A percentile compares a stretch with the other conserved stretches of the same genome.
phyloP scores from a whole-genome alignment of 2,888 invertebrate species.

The Cordilura impudica region DNA sequence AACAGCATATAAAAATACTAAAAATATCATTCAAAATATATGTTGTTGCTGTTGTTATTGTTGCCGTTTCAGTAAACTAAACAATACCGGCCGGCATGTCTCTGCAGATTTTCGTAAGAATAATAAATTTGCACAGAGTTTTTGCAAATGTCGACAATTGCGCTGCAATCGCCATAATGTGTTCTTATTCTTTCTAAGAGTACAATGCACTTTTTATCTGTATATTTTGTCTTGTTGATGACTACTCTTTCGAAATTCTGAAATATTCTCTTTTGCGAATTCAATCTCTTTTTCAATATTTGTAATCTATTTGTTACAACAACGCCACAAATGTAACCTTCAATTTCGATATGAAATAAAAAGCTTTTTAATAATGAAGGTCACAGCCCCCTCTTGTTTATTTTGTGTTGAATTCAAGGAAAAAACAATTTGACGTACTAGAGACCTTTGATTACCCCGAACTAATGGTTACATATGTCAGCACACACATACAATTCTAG shows the following conservation, averaged over 20 bases:
- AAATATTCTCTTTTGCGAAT: background rate
- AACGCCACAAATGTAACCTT: constrained; percentile 45
- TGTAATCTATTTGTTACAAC: constrained; percentile 11
- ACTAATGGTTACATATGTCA: background rate
- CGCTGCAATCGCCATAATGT: background rate
- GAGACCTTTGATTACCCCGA: constrained; percentile 37
- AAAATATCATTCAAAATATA: constrained; percentile 38
- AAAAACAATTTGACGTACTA: constrained; percentile 37
- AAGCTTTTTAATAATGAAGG: constrained; percentile 50
- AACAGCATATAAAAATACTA: constrained; percentile 16
- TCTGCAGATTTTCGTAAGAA: background rate
- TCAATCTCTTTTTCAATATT: background rate
- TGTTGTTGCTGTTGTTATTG: constrained; percentile 16
- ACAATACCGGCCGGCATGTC: constrained; percentile 46
- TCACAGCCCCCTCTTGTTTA: constrained; percentile 5
- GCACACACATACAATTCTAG: background rate
- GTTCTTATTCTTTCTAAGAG: background rate
- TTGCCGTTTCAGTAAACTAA: too few relatives aligned
- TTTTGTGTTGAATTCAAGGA: background rate
- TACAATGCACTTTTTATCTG: background rate
- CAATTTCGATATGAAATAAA: constrained; percentile 16
- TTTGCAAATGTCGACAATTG: background rate
- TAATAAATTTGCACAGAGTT: background rate
- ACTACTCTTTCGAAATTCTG: background rate
- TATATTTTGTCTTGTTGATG: background rate